These are phyloP conservation scores for Tenualosa ilisha DNA, from an alignment of 2,797 vertebrate genomes.

Conservation along the genomic window DNA sequence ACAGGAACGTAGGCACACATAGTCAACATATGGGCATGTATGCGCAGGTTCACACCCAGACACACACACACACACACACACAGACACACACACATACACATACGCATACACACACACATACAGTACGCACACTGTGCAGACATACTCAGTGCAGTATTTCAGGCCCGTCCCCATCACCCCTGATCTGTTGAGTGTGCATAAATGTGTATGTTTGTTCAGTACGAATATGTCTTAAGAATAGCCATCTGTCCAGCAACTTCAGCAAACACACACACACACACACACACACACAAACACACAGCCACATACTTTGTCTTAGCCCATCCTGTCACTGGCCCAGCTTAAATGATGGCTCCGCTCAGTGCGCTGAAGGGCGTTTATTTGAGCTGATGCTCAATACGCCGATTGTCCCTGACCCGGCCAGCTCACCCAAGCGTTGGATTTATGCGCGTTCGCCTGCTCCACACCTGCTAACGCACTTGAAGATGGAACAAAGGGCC, in stretches of 20 bases:
- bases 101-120: too few species aligned
- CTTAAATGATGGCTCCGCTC: neutral
- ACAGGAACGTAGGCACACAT: neutral
- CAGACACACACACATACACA: too few species aligned
- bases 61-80: neutral
- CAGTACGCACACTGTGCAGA: too few species aligned
- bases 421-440: neutral
- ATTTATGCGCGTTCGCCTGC: neutral
- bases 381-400: slow-evolving; percentile 40
- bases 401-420: slow-evolving; percentile 42
- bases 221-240: neutral
- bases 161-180: slow-evolving; percentile 12
- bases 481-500: slow-evolving; percentile 46
- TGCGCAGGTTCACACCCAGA: neutral
- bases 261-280: neutral
- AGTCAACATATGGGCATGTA: neutral
- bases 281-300: neutral
- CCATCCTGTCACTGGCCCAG: neutral
- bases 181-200: slow-evolving; percentile 1
- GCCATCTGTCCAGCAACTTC: neutral
- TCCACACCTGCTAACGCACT: slow-evolving; percentile 51
- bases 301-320: neutral
- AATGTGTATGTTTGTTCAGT: neutral
- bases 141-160: neutral
- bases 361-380: neutral